Evolutionary conservation across 2,888 invertebrate genomes (phyloP).

Genomic region (Platycheirus albimanus): DNA sequence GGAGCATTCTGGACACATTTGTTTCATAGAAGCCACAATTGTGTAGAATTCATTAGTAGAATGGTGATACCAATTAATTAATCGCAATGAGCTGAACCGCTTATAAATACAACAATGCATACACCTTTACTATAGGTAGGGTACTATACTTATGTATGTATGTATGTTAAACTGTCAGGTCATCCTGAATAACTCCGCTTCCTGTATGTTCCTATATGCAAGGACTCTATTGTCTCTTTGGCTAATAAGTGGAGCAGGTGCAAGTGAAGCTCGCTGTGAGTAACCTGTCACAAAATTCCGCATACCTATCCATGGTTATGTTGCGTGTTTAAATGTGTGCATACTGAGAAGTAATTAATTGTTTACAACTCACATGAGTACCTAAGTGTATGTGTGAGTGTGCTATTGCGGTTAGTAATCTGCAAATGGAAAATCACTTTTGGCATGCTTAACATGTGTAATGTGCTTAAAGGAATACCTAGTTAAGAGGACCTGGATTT

Average conservation of each 20-base stretch:
- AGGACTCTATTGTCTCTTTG: slow-evolving; percentile 45
- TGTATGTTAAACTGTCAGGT: neutral
- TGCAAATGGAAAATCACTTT: slow-evolving; percentile 58
- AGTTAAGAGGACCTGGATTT: slow-evolving; percentile 8
- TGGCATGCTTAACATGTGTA: slow-evolving; percentile 27
- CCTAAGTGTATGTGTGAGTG: neutral
- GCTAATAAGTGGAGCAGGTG: slow-evolving; percentile 60
- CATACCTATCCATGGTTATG: slow-evolving; percentile 20
- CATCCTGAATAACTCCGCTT: neutral
- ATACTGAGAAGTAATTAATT: slow-evolving; percentile 17
- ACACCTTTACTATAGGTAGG: neutral
- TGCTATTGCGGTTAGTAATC: slow-evolving; percentile 31
- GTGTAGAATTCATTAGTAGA: slow-evolving; percentile 59
- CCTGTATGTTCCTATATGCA: neutral
- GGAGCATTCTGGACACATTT: slow-evolving; percentile 41
- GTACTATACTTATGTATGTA: neutral
- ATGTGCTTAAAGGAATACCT: slow-evolving; percentile 22
- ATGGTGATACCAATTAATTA: slow-evolving; percentile 69
- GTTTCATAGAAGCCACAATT: slow-evolving; percentile 56
- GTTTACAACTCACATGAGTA: slow-evolving; percentile 7
- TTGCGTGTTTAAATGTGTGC: slow-evolving; percentile 18
- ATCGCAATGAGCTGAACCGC: slow-evolving; percentile 50
- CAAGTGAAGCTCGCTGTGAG: slow-evolving; percentile 55
- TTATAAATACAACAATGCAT: slow-evolving; percentile 27
- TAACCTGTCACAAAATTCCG: slow-evolving; percentile 64